Evolutionary conservation across 2,113 vertebrate species (phyloP), one percentile per base, ranked within the genome.

Genomic region (Ptychochromis oligacanthus): DNA sequence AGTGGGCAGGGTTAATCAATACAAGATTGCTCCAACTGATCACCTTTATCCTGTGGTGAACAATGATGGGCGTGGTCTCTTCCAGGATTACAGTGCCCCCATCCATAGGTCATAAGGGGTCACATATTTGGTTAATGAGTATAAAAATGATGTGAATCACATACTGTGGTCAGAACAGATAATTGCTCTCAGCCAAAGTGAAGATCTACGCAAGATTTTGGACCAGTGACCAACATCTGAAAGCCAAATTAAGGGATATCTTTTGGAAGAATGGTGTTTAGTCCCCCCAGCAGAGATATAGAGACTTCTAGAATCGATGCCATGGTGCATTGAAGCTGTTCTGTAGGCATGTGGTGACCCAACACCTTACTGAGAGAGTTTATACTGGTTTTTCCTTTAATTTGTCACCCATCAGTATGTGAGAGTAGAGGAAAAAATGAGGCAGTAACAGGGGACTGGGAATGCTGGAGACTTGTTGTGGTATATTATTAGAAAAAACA

Each of bases 401-500:
- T 52, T 72, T 72, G 65, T 31, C 46, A 31, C 3, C 6, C 7
- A 2, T 8, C 36, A 58, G 28, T 43, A 38, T 58, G 11, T 64
- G 57, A 38, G 36, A 75, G 61, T 4, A 13, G 49, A 26, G 24
- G 38, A 36, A 14, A 55, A 81, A 24, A 34, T 15, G n/a, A 56
- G 55, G 60, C 28, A 55, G 59, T 22, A 76, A 34, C 15, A 13
- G 4, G 24, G 20, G 9, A 11, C 4, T 34, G 57, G n/a, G 65
- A 26, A 57, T 55, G 72, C 22, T 22, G 24, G 65, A 77, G 56
- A 82, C 96, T 97, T 62, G 94, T 95, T 14, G 90, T 97, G 57
- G 79, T 94, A 56, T 93, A 91, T 60, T 96, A 96, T 2, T 38
- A 95, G 96, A 91, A 96, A 96, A 93, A 96, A 36, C 67, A 58